A percentile compares a stretch with the other conserved stretches of the same genome.
phyloP scores from a whole-genome alignment of 2,113 vertebrate species.

The Salvelinus fontinalis region DNA sequence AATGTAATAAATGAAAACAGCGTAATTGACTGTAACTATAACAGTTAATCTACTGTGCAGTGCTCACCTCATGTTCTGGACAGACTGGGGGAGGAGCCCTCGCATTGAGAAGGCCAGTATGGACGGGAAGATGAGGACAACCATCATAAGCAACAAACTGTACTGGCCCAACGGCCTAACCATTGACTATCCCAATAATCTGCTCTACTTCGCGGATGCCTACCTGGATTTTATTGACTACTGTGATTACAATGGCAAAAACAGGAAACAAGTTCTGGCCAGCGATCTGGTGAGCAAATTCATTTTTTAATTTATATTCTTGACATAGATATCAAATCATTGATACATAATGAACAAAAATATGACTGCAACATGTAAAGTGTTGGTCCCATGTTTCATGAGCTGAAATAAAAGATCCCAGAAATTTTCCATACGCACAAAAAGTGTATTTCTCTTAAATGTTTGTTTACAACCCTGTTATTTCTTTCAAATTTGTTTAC shows the following conservation, averaged over 20 bases:
- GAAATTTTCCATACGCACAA: too few relatives aligned
- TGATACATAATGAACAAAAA: too few relatives aligned
- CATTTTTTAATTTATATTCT: too few relatives aligned
- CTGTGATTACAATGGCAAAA: constrained; percentile 92
- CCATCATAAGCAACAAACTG: constrained; percentile 86
- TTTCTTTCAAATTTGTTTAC: too few relatives aligned
- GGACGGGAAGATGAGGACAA: constrained; percentile 87
- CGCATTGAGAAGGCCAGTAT: constrained; percentile 94
- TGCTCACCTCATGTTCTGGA: constrained; percentile 94
- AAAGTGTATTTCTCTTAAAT: too few relatives aligned
- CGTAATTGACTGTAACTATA: not conserved
- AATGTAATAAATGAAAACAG: too few relatives aligned
- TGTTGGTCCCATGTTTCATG: too few relatives aligned
- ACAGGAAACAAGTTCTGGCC: constrained; percentile 89
- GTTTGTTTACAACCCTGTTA: too few relatives aligned
- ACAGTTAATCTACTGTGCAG: constrained; percentile 68
- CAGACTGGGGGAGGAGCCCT: constrained; percentile 93
- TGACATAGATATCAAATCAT: too few relatives aligned
- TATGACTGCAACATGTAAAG: too few relatives aligned
- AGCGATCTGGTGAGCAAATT: constrained; percentile 87
- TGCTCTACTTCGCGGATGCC: constrained; percentile 94
- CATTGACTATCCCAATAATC: constrained; percentile 92
- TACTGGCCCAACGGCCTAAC: constrained; percentile 94
- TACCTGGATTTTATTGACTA: constrained; percentile 96
- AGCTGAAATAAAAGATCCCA: too few relatives aligned